Evolutionary conservation across 2,888 invertebrate genomes (phyloP), one percentile per base, ranked within the genome.

Genomic region (Coleophora flavipennella): DNA sequence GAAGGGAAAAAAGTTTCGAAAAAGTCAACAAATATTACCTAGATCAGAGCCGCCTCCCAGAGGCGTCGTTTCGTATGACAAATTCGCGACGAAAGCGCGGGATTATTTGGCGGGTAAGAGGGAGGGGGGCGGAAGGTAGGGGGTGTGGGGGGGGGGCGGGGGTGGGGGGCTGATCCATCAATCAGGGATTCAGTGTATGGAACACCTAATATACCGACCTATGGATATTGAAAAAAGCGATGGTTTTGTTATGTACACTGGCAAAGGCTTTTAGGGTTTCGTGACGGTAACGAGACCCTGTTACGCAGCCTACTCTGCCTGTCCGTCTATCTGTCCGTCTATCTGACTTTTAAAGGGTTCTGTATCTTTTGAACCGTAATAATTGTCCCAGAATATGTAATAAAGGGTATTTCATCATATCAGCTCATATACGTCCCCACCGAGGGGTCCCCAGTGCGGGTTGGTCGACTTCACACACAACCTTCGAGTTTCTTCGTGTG

Each of bases 51-150:
- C 20, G 12, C 33, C 38, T 66, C 68, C 65, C 67, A 1, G 44
- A 56, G 66, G 72, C 67, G 67, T 67, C 68, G 61, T 70, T 60
- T 51, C 53, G 45, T 48, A 57, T 66, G 74, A 74, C 74, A 70
- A 69, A 71, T 73, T 62, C 57, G 49, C 57, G 59, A 43, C 56
- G 62, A 64, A 64, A 62, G 47, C 58, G 53, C 49, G 52, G 63
- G 64, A 67, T 67, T 67, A 73, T 64, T 64, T 56, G 49, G 46
- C 45, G 43, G 39, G 42, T 29, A 27, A 43, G 31, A 20, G 35
- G 36, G 35, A 41, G 33, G 14, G 41, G 33, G 44, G 20, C 20
- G 20, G 20, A 20, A 20, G 20, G n/a, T n/a, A n/a, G n/a, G n/a
- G n/a, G n/a, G n/a, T n/a, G n/a, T n/a, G 35, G 36, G 35, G 41